phyloP scores from a whole-genome alignment of 2,888 invertebrate genomes.

The Hirtodrosophila trivittata region DNA sequence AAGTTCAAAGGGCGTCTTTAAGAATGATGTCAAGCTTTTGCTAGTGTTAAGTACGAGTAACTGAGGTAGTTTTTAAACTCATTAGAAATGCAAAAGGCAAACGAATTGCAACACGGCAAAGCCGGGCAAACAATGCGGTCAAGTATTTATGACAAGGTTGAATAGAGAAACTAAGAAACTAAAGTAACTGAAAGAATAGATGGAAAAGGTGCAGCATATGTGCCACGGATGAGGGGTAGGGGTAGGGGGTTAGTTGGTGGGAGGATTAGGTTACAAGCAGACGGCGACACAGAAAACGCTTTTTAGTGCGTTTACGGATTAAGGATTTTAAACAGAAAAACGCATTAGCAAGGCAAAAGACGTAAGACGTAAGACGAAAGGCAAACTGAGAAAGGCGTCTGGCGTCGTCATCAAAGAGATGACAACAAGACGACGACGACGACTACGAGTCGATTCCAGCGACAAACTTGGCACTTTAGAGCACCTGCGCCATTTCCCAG shows the following conservation, averaged over 20 bases:
- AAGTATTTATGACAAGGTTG: constrained; percentile 78
- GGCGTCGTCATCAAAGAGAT: constrained; percentile 40
- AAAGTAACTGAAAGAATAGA: constrained; percentile 18
- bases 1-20: constrained; percentile 44
- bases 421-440: constrained; percentile 21
- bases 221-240: neutral
- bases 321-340: constrained; percentile 77
- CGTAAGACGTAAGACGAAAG: constrained; percentile 15
- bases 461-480: constrained; percentile 71
- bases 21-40: constrained; percentile 36
- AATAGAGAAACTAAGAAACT: constrained; percentile 18
- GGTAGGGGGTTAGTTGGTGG: constrained; percentile 14
- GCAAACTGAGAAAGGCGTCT: constrained; percentile 11
- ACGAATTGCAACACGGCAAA: constrained; percentile 53
- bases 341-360: constrained; percentile 76
- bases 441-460: constrained; percentile 39
- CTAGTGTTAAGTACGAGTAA: constrained; percentile 31
- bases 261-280: constrained; percentile 50
- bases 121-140: constrained; percentile 68
- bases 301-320: constrained; percentile 78
- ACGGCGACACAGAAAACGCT: constrained; percentile 67
- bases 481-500: constrained; percentile 81
- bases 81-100: constrained; percentile 65
- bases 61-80: constrained; percentile 56
- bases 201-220: constrained; percentile 20